These are phyloP conservation scores for Heliconius melpomene DNA, from an alignment of 1,140 invertebrate species.

Conservation along the genomic window DNA sequence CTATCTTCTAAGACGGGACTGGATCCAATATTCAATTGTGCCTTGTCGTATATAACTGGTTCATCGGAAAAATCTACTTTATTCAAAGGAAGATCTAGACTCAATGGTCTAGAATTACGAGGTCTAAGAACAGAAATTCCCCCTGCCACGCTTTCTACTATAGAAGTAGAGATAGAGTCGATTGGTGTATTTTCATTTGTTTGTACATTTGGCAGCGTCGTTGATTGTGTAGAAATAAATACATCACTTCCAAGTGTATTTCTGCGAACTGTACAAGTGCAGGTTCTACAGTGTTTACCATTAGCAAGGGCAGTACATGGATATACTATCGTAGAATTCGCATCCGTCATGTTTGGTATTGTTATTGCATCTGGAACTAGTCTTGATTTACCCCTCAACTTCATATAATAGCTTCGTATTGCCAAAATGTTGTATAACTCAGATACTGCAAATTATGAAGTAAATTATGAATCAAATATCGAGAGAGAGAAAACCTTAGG, in stretches of 20 bases:
- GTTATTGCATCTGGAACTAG: constrained; percentile 10
- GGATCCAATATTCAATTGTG: constrained; percentile 35
- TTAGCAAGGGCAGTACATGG: not conserved
- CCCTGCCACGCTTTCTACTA: not conserved
- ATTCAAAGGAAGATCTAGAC: not conserved
- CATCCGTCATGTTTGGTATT: not conserved
- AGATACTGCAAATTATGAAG: constrained; percentile 36
- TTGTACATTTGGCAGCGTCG: not conserved
- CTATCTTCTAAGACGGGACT: constrained; percentile 40
- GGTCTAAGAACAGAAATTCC: not conserved
- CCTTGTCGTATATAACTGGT: constrained; percentile 41
- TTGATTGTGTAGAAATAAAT: not conserved
- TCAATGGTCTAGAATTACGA: not conserved
- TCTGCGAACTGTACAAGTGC: not conserved
- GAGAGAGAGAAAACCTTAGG: too few relatives aligned
- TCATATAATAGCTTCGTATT: constrained; percentile 44
- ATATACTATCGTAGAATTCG: not conserved
- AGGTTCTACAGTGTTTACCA: not conserved
- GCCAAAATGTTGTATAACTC: constrained; percentile 48
- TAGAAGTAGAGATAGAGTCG: not conserved
- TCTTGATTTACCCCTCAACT: constrained; percentile 44
- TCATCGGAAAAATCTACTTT: constrained; percentile 31
- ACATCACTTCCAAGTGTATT: not conserved
- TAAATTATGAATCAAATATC: not conserved
- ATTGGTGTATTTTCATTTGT: not conserved